Base-by-base conservation (phyloP, 2,888 invertebrate genomes). In the Polietes domitor region DNA sequence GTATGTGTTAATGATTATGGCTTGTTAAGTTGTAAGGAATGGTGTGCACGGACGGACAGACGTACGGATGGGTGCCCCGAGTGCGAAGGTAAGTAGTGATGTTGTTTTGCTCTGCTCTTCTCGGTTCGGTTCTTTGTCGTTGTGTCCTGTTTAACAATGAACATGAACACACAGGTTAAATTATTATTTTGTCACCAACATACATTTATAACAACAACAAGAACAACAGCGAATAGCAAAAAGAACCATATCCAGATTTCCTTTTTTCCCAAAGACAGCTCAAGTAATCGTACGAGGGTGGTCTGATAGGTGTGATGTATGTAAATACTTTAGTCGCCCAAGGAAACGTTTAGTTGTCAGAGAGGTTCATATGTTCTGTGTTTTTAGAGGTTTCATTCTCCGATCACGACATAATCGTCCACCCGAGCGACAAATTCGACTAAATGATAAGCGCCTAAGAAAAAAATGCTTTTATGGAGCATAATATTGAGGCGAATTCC, bases 121-220 rank as follows among this genome's bases (percentile, higher is more conserved):
- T 19, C 10, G 1, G 26, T 28, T 24, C 17, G 21, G 19, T 37
- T 65, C 37, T 65, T 24, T 3, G 63, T n/a, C 24, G 63, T 17
- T 41, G 65, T 37, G 21, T 71, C 74, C 37, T 70, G 37, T 58
- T 80, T 61, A 74, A 71, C 55, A 82, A 74, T 71, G 71, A 68
- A 77, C 70, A 74, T 15, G 55, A 63, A 71, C 50, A 24, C 26
- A 75, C 80, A 83, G 80, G 75, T 83, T 78, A 80, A 83, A 83
- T 78, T 83, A 80, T 80, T 77, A 83, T 80, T 83, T 83, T 80
- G 77, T 78, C 80, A 75, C 80, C 77, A 75, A 75, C 80, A 75
- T 55, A 68, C 77, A 80, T 72, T 72, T 74, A 83, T 76, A 83
- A 70, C 70, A 63, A 72, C 63, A 63, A 41, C 74, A 47, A 65